Evolutionary conservation across 1,140 invertebrate genomes (phyloP).

Genomic region (Spodoptera litura): DNA sequence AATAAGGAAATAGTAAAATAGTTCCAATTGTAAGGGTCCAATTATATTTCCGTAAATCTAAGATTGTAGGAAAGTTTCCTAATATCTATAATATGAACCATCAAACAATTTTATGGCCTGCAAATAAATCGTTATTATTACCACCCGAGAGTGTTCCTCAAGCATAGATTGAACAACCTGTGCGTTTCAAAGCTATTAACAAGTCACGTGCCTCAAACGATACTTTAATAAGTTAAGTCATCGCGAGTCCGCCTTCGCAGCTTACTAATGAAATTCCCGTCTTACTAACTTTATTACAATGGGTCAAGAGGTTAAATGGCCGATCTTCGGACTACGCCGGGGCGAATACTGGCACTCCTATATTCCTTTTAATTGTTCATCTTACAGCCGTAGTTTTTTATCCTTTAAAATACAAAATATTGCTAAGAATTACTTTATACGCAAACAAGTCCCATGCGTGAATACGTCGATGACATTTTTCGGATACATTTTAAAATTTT

Average conservation of each 20-base stretch:
- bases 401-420: background rate
- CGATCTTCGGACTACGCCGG: conserved; percentile 45
- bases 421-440: background rate
- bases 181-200: conserved; percentile 27
- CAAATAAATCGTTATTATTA: conserved; percentile 1
- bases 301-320: conserved; percentile 59
- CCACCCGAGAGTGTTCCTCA: conserved; percentile 3
- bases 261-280: conserved; percentile 57
- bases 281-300: conserved; percentile 60
- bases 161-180: conserved; percentile 32
- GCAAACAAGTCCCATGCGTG: background rate
- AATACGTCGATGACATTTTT: background rate
- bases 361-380: conserved; percentile 40
- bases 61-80: no score
- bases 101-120: conserved; percentile 1
- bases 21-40: no score
- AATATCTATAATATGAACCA: background rate
- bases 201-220: conserved; percentile 47
- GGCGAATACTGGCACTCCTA: conserved; percentile 33
- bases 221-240: conserved; percentile 56
- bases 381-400: conserved; percentile 13
- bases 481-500: background rate
- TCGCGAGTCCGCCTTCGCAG: conserved; percentile 40
- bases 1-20: no score
- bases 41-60: no score